phyloP scores from a whole-genome alignment of 35 echinoderm and acorn worm species.

The Apostichopus californicus region DNA sequence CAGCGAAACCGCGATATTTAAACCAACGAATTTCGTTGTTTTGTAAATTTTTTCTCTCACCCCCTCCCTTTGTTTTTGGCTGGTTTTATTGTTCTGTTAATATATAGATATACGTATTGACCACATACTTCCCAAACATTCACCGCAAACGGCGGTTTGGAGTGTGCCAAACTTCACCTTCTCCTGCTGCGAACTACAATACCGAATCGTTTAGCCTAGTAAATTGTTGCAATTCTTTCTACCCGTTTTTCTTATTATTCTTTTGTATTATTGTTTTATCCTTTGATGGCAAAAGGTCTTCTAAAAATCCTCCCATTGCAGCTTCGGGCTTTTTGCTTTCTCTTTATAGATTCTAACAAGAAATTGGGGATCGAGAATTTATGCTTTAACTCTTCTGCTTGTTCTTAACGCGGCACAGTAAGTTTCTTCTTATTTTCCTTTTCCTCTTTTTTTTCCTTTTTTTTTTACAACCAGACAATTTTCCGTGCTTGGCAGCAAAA shows the following conservation, averaged over 20 bases:
- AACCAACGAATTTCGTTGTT: too few relatives aligned
- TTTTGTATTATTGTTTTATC: neutral
- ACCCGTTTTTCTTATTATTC: neutral
- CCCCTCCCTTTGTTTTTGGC: neutral
- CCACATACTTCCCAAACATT: neutral
- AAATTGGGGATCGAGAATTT: constrained; percentile 38
- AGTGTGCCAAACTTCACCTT: neutral
- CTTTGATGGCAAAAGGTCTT: constrained; percentile 42
- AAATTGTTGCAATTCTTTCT: constrained; percentile 29
- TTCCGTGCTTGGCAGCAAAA: constrained; percentile 39
- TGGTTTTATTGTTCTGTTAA: neutral
- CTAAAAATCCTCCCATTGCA: neutral
- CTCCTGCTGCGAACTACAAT: constrained; percentile 20
- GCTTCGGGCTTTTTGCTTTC: constrained; percentile 21
- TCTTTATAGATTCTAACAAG: neutral
- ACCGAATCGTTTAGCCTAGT: constrained; percentile 31
- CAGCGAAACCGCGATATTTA: neutral
- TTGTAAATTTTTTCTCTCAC: too few relatives aligned
- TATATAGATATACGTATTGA: neutral
- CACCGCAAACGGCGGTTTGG: neutral
- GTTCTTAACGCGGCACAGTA: constrained; percentile 29
- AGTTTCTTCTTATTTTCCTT: neutral
- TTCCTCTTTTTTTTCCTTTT: too few relatives aligned
- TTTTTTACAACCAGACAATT: constrained; percentile 30
- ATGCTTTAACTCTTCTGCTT: constrained; percentile 9